phyloP scores from a whole-genome alignment of 2,113 vertebrate species.

The Pterophyllum scalare region DNA sequence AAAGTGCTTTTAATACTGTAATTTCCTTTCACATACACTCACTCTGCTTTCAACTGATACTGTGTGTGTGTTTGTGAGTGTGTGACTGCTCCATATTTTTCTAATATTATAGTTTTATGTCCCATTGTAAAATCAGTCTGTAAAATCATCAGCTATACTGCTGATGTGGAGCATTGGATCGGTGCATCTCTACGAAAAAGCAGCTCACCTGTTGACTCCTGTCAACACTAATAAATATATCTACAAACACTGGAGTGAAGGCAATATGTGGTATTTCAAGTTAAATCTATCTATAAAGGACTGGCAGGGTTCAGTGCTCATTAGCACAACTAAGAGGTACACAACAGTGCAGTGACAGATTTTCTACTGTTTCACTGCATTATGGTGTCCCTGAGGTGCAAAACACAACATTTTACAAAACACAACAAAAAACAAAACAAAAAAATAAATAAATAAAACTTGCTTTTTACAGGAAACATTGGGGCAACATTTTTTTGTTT shows the following conservation, averaged over 20 bases:
- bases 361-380: background rate
- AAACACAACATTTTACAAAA: background rate
- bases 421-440: background rate
- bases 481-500: background rate
- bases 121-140: background rate
- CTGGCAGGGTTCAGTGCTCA: slow-evolving; percentile 7
- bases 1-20: background rate
- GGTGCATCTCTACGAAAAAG: slow-evolving; percentile 17
- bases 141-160: background rate
- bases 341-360: slow-evolving; percentile 13
- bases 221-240: slow-evolving; percentile 40
- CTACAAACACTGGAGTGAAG: slow-evolving; percentile 48
- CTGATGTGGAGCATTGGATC: background rate
- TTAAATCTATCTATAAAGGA: background rate
- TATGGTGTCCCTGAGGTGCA: background rate
- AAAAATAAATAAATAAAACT: background rate
- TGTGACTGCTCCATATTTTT: background rate
- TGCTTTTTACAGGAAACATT: background rate
- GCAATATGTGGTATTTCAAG: background rate
- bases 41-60: background rate
- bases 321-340: background rate
- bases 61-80: background rate
- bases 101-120: background rate
- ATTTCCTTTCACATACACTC: background rate
- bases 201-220: slow-evolving; percentile 1